Evolutionary conservation across 2,888 invertebrate species (phyloP).

Genomic region (Magallana nippona): DNA sequence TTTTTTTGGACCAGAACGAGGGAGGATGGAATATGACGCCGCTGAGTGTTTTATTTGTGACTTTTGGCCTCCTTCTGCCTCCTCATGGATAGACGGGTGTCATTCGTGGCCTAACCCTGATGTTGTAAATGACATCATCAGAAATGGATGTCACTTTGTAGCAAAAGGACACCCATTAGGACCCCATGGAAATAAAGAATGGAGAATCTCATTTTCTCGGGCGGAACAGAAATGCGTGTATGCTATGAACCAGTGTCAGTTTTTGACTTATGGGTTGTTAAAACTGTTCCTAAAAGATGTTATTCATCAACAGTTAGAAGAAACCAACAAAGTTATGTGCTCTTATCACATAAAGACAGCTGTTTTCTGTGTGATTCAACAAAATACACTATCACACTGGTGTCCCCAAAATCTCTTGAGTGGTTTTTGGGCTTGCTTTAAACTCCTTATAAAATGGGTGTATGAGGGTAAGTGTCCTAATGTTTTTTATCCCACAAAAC

Average conservation of each 20-base stretch:
- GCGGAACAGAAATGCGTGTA: slow-evolving; percentile 11
- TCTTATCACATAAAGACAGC: slow-evolving; percentile 32
- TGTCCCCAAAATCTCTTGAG: background rate
- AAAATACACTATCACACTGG: background rate
- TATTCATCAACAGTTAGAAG: background rate
- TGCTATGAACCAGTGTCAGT: slow-evolving; percentile 34
- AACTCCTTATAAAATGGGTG: slow-evolving; percentile 6
- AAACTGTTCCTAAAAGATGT: slow-evolving; percentile 36
- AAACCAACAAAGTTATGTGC: background rate
- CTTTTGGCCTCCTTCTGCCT: slow-evolving; percentile 18
- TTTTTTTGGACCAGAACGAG: too few species aligned
- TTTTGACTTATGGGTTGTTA: slow-evolving; percentile 25
- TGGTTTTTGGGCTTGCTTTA: slow-evolving; percentile 30
- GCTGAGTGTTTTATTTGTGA: background rate
- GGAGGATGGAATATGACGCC: background rate
- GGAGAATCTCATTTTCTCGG: slow-evolving; percentile 29
- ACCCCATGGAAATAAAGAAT: slow-evolving; percentile 18
- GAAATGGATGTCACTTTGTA: slow-evolving; percentile 28
- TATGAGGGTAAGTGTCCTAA: background rate
- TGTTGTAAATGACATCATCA: background rate
- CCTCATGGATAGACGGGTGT: slow-evolving; percentile 7
- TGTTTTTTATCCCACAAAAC: slow-evolving; percentile 38
- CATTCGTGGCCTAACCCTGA: background rate
- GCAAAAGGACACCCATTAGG: slow-evolving; percentile 1
- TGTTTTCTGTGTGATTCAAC: slow-evolving; percentile 19